phyloP scores from a whole-genome alignment of 2,113 vertebrate species.

The Onychorhynchus coronatus region DNA sequence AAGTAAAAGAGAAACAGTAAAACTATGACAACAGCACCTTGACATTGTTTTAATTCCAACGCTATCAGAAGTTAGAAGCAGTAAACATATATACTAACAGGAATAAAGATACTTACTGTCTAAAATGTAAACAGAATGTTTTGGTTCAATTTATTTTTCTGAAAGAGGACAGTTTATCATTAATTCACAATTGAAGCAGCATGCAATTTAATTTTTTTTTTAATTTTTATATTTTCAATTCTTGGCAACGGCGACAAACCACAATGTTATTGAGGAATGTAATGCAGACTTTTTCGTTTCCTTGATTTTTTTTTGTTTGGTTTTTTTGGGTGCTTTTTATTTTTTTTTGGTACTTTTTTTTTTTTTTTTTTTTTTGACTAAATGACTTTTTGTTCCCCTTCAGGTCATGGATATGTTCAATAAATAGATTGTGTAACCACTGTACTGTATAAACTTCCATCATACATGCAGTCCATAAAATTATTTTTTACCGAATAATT shows the following conservation, averaged over 20 bases:
- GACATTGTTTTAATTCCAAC: constrained; percentile 99
- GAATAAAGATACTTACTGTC: constrained; percentile 93
- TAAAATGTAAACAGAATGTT: constrained; percentile 98
- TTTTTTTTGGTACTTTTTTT: constrained; percentile 28
- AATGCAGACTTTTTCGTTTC: constrained; percentile 79
- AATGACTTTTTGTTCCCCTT: constrained; percentile 93
- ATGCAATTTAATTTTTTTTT: constrained; percentile 93
- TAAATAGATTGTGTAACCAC: constrained; percentile 99
- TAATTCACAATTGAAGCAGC: constrained; percentile 99
- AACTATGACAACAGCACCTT: constrained; percentile 99
- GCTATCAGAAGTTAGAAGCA: constrained; percentile 99
- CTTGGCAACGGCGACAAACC: constrained; percentile 99
- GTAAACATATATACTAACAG: constrained; percentile 96
- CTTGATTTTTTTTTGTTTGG: constrained; percentile 33
- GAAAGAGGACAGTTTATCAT: constrained; percentile 95
- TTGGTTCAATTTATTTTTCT: constrained; percentile 91
- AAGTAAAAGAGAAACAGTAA: constrained; percentile 85
- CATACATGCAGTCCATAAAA: constrained; percentile 99
- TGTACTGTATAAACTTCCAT: constrained; percentile 99
- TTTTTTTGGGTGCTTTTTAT: constrained; percentile 15
- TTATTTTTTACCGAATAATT: constrained; percentile 99
- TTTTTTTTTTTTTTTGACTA: constrained; percentile 88
- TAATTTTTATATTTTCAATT: constrained; percentile 88
- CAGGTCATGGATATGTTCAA: constrained; percentile 99
- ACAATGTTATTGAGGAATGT: constrained; percentile 96